Conservation (phyloP, 2,888 invertebrate genomes). For the Epinotia ramella region DNA sequence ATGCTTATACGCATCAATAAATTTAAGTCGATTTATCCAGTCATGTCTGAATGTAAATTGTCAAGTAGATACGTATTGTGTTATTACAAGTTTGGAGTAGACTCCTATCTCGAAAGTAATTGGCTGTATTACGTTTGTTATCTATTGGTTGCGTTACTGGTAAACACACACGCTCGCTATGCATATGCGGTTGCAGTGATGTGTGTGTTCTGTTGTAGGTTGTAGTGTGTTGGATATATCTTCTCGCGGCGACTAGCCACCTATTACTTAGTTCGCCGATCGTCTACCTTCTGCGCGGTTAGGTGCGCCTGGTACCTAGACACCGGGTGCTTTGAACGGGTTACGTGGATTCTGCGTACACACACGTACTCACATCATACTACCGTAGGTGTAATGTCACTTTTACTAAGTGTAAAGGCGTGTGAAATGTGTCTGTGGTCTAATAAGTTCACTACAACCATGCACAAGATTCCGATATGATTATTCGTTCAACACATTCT, state of each 20-base stretch:
- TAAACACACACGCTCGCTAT: slow-evolving; percentile 45
- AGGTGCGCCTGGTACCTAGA: slow-evolving; percentile 67
- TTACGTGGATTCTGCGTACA: slow-evolving; percentile 53
- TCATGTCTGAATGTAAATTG: neutral
- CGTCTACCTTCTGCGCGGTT: slow-evolving; percentile 60
- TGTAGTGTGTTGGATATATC: slow-evolving; percentile 54
- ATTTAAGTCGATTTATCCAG: neutral
- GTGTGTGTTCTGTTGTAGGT: slow-evolving; percentile 21
- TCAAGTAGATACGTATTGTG: neutral
- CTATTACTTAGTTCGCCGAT: slow-evolving; percentile 69
- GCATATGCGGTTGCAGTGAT: slow-evolving; percentile 8
- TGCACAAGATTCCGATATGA: neutral
- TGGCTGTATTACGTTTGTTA: neutral
- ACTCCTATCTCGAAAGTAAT: neutral
- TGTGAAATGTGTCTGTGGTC: neutral
- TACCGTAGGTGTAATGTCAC: neutral
- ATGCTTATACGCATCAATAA: neutral
- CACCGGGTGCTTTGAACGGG: slow-evolving; percentile 63
- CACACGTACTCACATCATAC: neutral
- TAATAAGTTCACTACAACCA: neutral
- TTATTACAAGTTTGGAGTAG: neutral
- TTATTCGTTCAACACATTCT: neutral
- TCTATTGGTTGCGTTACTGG: neutral
- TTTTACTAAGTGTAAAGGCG: neutral
- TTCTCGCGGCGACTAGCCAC: slow-evolving; percentile 77